Base-by-base conservation (phyloP, 1,140 invertebrate species). In the Papilio aristodemus region DNA sequence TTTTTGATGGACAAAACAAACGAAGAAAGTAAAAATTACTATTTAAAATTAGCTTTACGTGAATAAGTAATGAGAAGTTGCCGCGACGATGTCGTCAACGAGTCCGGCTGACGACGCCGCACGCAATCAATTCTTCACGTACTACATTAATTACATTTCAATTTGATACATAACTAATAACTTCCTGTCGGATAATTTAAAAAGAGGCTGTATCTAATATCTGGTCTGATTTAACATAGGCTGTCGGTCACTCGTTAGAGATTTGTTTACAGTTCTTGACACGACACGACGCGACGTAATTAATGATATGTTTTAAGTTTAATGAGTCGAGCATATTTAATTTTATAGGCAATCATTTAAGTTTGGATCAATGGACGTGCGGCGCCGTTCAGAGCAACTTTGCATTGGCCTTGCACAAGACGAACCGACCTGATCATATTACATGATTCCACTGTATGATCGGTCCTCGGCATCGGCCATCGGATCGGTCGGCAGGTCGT, bases 81-180 rank as follows among this genome's bases (percentile, higher is more conserved):
- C 46, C 19, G 8, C 19, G 22, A 11, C 46, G 19, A 25, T 1
- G 10, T 64, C 9, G 39, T n/a, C n/a, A n/a, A n/a, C n/a, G n/a
- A n/a, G n/a, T n/a, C n/a, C n/a, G n/a, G n/a, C n/a, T n/a, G n/a
- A 41, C 25, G 17, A 25, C 37, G 60, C 19, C 60, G 25, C 19
- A 25, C 38, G 38, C 60, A 64, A 64, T 64, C 60, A 64, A 64
- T 64, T 43, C 38, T 37, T 14, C 60, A 37, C 19, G 22, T 22
- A 25, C 9, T 41, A 63, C 60, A 43, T 38, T 11, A 64, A 64
- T 43, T 43, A 64, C 3, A 27, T 64, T 64, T 64, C 38, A 41
- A 64, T 64, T 64, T 27, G 37, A 41, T 43, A 43, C 60, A 64
- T 64, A 64, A 64, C 60, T 64, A 64, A 64, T 64, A 64, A 64